Evolutionary conservation across 2,797 vertebrate species (phyloP), one percentile per base, ranked within the genome.

Genomic region (Sus cebifrons): DNA sequence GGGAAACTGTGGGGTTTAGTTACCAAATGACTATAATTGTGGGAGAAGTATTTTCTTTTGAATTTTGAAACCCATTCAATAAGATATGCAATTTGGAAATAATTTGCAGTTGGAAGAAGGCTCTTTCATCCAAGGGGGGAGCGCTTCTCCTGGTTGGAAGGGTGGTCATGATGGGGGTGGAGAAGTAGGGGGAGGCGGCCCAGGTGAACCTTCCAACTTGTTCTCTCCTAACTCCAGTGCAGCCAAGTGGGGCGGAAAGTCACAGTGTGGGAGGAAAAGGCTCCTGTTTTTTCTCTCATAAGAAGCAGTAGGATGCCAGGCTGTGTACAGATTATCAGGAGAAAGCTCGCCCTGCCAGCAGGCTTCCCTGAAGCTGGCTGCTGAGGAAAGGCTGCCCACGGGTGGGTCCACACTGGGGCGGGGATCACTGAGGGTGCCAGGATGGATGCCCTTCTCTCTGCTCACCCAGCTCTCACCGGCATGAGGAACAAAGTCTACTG

Each of bases 21-120:
- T 92, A 77, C 86, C 81, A 91, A 96, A 89, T 49, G 74, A 70
- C 92, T 92, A 2, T 95, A 84, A 96, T 97, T 95, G 78, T 83
- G 88, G 90, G 25, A 82, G 85, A 91, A 70, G 49, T 58, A 32
- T 95, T 96, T 95, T 82, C 88, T 96, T 94, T 87, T 89, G 36
- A 10, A 56, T 96, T 92, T 75, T 94, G 95, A 94, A 94, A 62
- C n/a, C 20, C 68, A 77, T 67, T n/a, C 81, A 86, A 70, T 11
- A 40, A 79, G 70, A 62, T 71, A 70, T 23, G 58, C 49, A 87
- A 82, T 83, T 95, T 73, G 91, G 92, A 89, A 96, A 27, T 70
- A 36, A 81, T 40, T 92, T 64, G 64, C 56, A 40, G 85, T 78
- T 74, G 67, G 68, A 78, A 32, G 56, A 96, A 36, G 85, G 8